These are phyloP conservation scores for Pyrocoelia pectoralis DNA, from an alignment of 2,888 invertebrate genomes.

Conservation along the genomic window DNA sequence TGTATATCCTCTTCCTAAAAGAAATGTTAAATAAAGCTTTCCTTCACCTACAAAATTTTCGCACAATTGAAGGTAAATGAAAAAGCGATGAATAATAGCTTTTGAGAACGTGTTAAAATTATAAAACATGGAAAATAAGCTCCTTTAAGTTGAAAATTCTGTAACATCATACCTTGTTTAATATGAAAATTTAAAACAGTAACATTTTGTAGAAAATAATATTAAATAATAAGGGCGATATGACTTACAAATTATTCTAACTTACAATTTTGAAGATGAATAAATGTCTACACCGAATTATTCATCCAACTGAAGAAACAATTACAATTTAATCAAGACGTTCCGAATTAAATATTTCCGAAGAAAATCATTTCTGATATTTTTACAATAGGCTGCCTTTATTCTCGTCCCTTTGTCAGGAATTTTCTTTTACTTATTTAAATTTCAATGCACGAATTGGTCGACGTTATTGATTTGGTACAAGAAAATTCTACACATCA, in stretches of 20 bases:
- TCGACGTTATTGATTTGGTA: too few relatives aligned
- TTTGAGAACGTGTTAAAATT: not conserved
- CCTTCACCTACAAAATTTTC: too few relatives aligned
- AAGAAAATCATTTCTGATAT: constrained; percentile 21
- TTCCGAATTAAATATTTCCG: constrained; percentile 18
- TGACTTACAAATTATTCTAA: constrained; percentile 17
- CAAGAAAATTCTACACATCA: too few relatives aligned
- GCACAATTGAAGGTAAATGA: too few relatives aligned
- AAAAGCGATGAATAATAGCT: too few relatives aligned
- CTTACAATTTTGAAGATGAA: constrained; percentile 3
- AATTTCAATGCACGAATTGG: too few relatives aligned
- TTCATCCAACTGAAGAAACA: constrained; percentile 24
- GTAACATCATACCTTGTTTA: constrained; percentile 3
- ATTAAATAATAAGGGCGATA: not conserved
- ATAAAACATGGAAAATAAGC: not conserved
- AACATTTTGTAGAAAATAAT: too few relatives aligned
- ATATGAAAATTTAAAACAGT: not conserved
- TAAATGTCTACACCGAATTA: constrained; percentile 25
- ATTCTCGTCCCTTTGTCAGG: not conserved
- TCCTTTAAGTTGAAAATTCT: not conserved
- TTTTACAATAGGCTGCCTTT: constrained; percentile 10
- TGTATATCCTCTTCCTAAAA: too few relatives aligned
- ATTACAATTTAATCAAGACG: constrained; percentile 29
- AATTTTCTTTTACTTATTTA: not conserved
- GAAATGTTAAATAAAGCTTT: too few relatives aligned